Evolutionary conservation across 1,140 invertebrate species (phyloP), one percentile per base, ranked within the genome.

Genomic region (Hestina assimilis): DNA sequence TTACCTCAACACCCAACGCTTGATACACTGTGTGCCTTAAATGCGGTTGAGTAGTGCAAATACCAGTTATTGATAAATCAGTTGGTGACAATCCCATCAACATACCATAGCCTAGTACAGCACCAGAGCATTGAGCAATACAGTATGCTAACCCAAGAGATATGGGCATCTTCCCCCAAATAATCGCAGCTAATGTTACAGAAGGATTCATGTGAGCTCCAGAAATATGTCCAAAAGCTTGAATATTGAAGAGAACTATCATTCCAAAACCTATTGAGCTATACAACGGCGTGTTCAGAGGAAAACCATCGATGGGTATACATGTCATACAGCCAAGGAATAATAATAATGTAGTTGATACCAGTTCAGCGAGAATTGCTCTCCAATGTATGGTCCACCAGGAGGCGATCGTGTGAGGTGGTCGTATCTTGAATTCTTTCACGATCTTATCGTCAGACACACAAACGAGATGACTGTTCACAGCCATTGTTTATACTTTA

Each of bases 121-220:
- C 92, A 2, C 96, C 96, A 5, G 93, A 38, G 53, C 92, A 86
- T 84, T 97, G 95, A 7, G 91, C 91, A 14, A 92, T 67, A 12
- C 94, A 84, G 77, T 96, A 97, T 5, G 94, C 77, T 0, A 93
- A 66, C 1, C 92, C 92, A 70, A 94, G 89, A 3, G 90, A 77
- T 1, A 96, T 54, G 4, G 93, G 91, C 23, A 77, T 75, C 11
- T 66, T 72, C 2, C 80, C 73, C 63, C 69, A 89, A 8, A 89
- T 89, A 19, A 95, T 86, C 3, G 95, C 91, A 4, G 92, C 92
- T 1, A 92, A 59, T 1, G 95, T 94, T 1, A 96, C 92, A 0
- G 92, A 91, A 1, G 95, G 95, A 79, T 97, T 97, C 64, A 96
- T 90, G 54, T 93, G 92, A 29, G 92, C 91, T 52, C 92, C 93